phyloP scores from a whole-genome alignment of 2,888 invertebrate genomes.

The Psococerastis gibbosa region DNA sequence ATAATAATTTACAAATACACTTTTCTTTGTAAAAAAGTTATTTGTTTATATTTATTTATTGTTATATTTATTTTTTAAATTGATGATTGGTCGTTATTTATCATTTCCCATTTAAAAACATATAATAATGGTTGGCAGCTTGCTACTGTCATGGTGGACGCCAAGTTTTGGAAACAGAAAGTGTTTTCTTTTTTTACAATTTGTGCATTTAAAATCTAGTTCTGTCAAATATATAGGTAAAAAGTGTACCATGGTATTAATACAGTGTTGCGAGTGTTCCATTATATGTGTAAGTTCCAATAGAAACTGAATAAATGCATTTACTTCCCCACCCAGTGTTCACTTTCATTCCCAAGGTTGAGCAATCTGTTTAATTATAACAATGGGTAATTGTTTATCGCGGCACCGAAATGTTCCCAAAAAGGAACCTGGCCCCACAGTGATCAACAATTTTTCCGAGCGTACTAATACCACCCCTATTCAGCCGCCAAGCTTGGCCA shows the following conservation, averaged over 20 bases:
- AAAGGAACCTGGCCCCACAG: slow-evolving; percentile 1
- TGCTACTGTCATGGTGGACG: neutral
- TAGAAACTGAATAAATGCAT: neutral
- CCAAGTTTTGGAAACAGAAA: neutral
- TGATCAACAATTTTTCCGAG: neutral
- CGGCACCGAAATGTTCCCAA: slow-evolving; percentile 7
- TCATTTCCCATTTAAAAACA: no score
- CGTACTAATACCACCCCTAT: neutral
- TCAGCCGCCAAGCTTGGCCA: slow-evolving; percentile 1
- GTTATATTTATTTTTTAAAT: no score
- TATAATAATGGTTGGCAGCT: no score
- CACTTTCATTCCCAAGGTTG: slow-evolving; percentile 8
- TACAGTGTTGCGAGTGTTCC: no score
- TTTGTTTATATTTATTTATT: no score
- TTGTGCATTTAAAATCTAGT: neutral
- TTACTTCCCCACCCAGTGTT: neutral
- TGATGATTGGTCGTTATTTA: no score
- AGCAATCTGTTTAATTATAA: neutral
- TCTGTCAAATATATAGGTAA: no score
- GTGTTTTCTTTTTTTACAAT: neutral
- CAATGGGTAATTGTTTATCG: slow-evolving; percentile 8
- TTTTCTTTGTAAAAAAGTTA: no score
- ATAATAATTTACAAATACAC: no score
- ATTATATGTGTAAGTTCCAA: neutral
- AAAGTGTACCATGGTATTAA: no score